These are phyloP conservation scores for Melolontha melolontha DNA, from an alignment of 2,888 invertebrate species.

Conservation along the genomic window DNA sequence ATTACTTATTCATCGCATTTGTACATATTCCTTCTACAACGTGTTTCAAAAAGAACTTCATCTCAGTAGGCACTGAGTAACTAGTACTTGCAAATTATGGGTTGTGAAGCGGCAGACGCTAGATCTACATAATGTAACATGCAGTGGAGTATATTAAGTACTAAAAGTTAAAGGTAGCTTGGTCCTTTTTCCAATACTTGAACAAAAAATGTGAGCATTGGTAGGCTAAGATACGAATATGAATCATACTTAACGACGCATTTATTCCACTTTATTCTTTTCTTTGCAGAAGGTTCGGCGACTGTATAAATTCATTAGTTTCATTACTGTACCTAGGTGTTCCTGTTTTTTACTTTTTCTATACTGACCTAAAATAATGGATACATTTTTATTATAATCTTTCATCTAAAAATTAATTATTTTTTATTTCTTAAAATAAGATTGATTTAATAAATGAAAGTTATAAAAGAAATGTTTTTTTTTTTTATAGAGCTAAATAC, in stretches of 20 bases:
- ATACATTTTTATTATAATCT: too few relatives aligned
- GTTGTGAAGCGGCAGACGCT: constrained; percentile 84
- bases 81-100: too few relatives aligned
- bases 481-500: too few relatives aligned
- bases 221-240: constrained; percentile 90
- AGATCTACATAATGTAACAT: constrained; percentile 96
- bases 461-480: too few relatives aligned
- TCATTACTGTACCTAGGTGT: constrained; percentile 97
- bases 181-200: constrained; percentile 97
- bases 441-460: too few relatives aligned
- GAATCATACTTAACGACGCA: constrained; percentile 99
- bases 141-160: constrained; percentile 95
- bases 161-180: constrained; percentile 84
- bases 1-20: too few relatives aligned
- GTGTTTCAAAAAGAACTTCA: too few relatives aligned
- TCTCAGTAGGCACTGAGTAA: too few relatives aligned
- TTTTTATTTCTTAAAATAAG: too few relatives aligned
- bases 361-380: constrained; percentile 77
- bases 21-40: too few relatives aligned
- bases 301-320: constrained; percentile 97
- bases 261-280: constrained; percentile 99
- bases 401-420: too few relatives aligned
- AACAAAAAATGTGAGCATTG: constrained; percentile 93
- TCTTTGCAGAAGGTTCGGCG: constrained; percentile 98
- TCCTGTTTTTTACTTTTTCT: constrained; percentile 93